Conservation (phyloP, 2,888 invertebrate genomes). For the Aricia artaxerxes region DNA sequence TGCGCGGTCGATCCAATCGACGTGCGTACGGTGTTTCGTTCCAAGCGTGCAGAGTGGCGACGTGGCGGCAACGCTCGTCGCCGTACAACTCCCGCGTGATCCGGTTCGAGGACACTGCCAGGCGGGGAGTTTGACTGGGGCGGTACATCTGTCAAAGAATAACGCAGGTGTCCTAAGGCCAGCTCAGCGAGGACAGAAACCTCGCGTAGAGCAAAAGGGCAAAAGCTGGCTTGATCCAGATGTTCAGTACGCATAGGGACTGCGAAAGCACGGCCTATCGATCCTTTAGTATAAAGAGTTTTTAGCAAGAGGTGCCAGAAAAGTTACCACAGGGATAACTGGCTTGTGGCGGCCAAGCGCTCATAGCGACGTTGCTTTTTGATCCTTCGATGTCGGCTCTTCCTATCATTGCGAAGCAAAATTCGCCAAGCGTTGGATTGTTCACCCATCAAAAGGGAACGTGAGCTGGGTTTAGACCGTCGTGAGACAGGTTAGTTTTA, state of each 20-base stretch:
- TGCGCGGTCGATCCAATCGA: too few species aligned
- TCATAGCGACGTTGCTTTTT: constrained; percentile 85
- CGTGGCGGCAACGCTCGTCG: too few species aligned
- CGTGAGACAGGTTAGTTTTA: too few species aligned
- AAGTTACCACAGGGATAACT: constrained; percentile 87
- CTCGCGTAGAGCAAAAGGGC: constrained; percentile 86
- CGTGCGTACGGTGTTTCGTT: too few species aligned
- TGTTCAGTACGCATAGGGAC: constrained; percentile 83
- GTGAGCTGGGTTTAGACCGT: too few species aligned
- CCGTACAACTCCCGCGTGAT: too few species aligned
- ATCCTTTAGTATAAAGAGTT: constrained; percentile 81
- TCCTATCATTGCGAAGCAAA: constrained; percentile 80
- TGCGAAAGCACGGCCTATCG: constrained; percentile 85
- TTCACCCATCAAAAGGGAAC: constrained; percentile 49
- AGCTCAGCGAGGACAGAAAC: constrained; percentile 85
- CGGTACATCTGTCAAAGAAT: too few species aligned
- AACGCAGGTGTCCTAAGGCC: too few species aligned
- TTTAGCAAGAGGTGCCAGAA: constrained; percentile 85
- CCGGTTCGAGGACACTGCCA: too few species aligned
- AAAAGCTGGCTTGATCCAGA: constrained; percentile 84
- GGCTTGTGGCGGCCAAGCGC: constrained; percentile 84
- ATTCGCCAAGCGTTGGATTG: constrained; percentile 83
- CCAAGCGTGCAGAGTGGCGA: too few species aligned
- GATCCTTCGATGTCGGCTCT: constrained; percentile 88
- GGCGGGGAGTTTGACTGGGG: too few species aligned